These are phyloP conservation scores for Emydoidea blandingii DNA, from an alignment of 2,797 vertebrate species.

Conservation along the genomic window DNA sequence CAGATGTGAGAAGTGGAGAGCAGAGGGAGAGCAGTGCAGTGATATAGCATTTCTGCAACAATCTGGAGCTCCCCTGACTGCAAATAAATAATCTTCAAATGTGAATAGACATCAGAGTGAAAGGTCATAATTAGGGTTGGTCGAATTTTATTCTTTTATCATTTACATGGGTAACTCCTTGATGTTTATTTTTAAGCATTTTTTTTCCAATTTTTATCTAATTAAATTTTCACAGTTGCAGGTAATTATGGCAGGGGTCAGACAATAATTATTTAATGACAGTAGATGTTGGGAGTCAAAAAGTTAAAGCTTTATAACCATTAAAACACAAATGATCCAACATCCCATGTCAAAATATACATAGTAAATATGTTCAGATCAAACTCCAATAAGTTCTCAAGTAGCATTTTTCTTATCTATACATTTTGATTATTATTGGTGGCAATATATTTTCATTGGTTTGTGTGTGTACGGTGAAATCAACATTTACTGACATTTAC, in stretches of 20 bases:
- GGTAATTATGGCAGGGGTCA: neutral
- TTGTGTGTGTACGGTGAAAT: neutral
- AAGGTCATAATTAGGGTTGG: conserved; percentile 7
- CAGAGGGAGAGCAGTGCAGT: fast-evolving
- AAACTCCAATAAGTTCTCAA: neutral
- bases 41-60: conserved; percentile 23
- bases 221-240: neutral
- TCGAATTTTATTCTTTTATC: neutral
- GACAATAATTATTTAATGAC: neutral
- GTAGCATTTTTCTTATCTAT: neutral
- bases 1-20: neutral
- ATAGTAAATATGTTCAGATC: neutral
- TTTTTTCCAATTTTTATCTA: neutral
- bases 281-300: neutral
- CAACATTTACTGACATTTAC: neutral
- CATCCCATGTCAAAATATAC: neutral
- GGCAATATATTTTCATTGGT: neutral
- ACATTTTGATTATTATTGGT: neutral
- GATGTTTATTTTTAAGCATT: neutral
- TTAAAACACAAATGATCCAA: neutral
- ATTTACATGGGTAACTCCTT: neutral
- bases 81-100: conserved; percentile 72
- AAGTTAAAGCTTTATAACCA: neutral
- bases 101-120: conserved; percentile 60
- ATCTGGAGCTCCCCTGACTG: conserved; percentile 65